phyloP scores from a whole-genome alignment of 2,888 invertebrate genomes.

The Stenichneumon culpator region DNA sequence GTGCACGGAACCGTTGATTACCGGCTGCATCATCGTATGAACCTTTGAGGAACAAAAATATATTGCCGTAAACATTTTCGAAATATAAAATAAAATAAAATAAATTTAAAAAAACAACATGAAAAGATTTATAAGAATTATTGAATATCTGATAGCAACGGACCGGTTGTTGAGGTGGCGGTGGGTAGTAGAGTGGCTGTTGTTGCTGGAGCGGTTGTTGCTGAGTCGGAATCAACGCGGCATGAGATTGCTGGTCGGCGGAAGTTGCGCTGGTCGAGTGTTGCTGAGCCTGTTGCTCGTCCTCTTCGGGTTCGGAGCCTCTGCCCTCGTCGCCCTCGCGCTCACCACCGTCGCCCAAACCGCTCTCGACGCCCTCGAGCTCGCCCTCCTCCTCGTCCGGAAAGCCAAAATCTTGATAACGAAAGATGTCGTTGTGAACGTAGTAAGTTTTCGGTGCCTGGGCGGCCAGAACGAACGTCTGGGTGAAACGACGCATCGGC shows the following conservation, averaged over 20 bases:
- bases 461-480: conserved; percentile 98
- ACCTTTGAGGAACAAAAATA: conserved; percentile 72
- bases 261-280: conserved; percentile 73
- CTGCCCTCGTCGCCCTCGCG: conserved; percentile 88
- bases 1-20: conserved; percentile 83
- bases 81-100: no score
- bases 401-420: conserved; percentile 92
- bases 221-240: conserved; percentile 68
- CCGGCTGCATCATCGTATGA: conserved; percentile 81
- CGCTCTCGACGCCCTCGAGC: conserved; percentile 78
- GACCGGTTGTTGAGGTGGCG: conserved; percentile 76
- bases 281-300: conserved; percentile 84
- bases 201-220: conserved; percentile 72
- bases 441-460: conserved; percentile 99
- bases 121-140: not conserved
- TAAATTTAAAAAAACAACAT: no score
- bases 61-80: not conserved
- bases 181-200: conserved; percentile 74
- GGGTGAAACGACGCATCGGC: conserved; percentile 99
- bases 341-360: conserved; percentile 78
- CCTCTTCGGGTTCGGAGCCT: conserved; percentile 90
- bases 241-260: conserved; percentile 75
- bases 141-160: not conserved
- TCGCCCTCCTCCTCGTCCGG: conserved; percentile 83
- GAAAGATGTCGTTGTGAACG: conserved; percentile 99